A percentile compares a stretch with the other conserved stretches of the same genome.
Conservation (phyloP, 2,113 vertebrate species). For the Rynchops niger region DNA sequence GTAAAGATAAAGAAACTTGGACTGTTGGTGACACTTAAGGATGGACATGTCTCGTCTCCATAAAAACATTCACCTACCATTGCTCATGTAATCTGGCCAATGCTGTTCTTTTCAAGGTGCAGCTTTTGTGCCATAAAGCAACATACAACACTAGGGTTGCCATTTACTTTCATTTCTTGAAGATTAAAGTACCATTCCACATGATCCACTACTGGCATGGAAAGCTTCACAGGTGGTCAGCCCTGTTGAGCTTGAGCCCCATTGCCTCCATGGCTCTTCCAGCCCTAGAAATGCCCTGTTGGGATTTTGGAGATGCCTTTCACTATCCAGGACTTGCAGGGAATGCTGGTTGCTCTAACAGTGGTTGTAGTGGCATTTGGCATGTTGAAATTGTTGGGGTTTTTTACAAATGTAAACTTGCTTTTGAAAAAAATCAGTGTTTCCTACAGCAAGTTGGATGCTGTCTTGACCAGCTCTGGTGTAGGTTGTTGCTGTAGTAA, state of each 20-base stretch:
- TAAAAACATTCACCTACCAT: not conserved
- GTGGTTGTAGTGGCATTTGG: not conserved
- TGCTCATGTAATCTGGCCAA: not conserved
- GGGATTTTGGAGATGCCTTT: not conserved
- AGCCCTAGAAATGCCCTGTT: accelerated
- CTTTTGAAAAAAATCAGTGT: not conserved
- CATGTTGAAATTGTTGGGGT: not conserved
- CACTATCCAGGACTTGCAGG: not conserved
- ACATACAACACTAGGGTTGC: not conserved
- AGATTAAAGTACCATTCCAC: not conserved
- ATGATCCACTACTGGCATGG: not conserved
- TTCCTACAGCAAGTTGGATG: not conserved
- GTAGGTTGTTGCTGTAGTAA: not conserved
- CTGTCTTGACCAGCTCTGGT: not conserved
- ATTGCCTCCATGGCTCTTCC: not conserved
- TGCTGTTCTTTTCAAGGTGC: not conserved
- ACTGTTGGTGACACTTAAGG: not conserved
- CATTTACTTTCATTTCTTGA: not conserved
- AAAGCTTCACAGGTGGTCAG: not conserved
- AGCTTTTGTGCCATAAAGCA: not conserved
- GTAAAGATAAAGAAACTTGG: not conserved
- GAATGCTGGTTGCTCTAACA: not conserved
- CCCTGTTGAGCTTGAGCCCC: not conserved
- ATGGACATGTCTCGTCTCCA: not conserved
- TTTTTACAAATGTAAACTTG: not conserved